Base-by-base conservation (phyloP, 2,113 vertebrate species). In the Channa argus region DNA sequence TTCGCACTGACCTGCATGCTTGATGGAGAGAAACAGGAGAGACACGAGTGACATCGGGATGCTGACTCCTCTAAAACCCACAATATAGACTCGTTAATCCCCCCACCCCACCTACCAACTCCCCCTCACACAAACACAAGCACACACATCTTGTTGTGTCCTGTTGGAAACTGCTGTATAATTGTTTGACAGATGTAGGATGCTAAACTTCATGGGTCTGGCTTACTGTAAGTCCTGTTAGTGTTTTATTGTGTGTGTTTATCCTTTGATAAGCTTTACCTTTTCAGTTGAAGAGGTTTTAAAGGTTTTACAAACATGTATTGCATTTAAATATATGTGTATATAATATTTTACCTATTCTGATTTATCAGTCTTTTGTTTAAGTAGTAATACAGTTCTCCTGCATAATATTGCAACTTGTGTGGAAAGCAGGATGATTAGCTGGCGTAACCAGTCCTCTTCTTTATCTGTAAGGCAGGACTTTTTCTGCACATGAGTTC, bases 61-160 rank as follows among this genome's bases (percentile, higher is more conserved):
- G 78, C 71, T 80, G 71, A 84, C 71, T 59, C 39, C 49, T n/a
- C 56, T 71, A 3, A 83, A 83, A 74, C 4, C 44, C 66, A 6
- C 43, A 49, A 41, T 34, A 77, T 55, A 69, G 14, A 68, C 0
- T 47, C 33, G 63, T 47, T 79, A 79, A 79, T 79, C 75, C 75
- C 60, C 62, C 62, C 51, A 46, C 45, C 62, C 38, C 43, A 14
- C 8, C 14, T 6, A 12, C 45, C 71, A 2, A 43, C 33, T 24
- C 2, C 63, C 6, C 3, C 36, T 5, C 11, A n/a, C n/a, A 51
- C 58, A 55, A 3, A n/a, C 2, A 59, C 34, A 5, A 8, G 39
- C 46, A 64, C 14, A 41, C 9, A 1, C 6, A 13, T 0, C 5
- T 9, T 63, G 43, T 45, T 68, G 59, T 34, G 53, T 33, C 9